These are phyloP conservation scores for Popillia japonica DNA, from an alignment of 1,140 invertebrate species.

Conservation along the genomic window DNA sequence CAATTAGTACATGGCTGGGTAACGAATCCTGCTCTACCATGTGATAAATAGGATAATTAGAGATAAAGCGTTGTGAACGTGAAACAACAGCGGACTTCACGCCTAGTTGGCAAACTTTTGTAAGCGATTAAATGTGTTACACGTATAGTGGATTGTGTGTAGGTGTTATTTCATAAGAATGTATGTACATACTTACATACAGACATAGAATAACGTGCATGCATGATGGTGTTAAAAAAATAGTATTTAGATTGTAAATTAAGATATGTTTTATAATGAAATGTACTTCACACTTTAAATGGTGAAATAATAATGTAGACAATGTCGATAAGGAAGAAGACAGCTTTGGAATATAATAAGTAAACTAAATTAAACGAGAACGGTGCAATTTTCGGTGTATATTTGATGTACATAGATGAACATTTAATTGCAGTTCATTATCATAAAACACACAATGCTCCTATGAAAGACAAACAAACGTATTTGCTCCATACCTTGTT, in stretches of 20 bases:
- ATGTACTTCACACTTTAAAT: no score
- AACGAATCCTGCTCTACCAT: background rate
- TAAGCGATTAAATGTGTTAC: background rate
- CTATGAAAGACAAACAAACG: no score
- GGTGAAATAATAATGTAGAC: no score
- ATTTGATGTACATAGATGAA: no score
- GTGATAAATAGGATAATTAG: slow-evolving; percentile 27
- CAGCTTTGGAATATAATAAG: no score
- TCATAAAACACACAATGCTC: no score
- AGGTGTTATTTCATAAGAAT: slow-evolving; percentile 6
- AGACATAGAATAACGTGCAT: background rate
- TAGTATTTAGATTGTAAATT: background rate
- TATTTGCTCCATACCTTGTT: no score
- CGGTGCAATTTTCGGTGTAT: no score
- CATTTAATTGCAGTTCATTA: no score
- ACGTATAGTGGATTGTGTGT: background rate
- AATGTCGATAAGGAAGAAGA: no score
- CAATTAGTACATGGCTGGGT: slow-evolving; percentile 4
- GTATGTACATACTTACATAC: no score
- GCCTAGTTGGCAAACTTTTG: background rate
- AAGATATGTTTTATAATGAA: background rate
- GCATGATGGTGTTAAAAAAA: background rate
- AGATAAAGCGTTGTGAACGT: background rate
- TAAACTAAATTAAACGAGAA: no score
- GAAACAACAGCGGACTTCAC: background rate